These are phyloP conservation scores for Sprattus sprattus DNA, from an alignment of 2,113 vertebrate genomes.

Conservation along the genomic window DNA sequence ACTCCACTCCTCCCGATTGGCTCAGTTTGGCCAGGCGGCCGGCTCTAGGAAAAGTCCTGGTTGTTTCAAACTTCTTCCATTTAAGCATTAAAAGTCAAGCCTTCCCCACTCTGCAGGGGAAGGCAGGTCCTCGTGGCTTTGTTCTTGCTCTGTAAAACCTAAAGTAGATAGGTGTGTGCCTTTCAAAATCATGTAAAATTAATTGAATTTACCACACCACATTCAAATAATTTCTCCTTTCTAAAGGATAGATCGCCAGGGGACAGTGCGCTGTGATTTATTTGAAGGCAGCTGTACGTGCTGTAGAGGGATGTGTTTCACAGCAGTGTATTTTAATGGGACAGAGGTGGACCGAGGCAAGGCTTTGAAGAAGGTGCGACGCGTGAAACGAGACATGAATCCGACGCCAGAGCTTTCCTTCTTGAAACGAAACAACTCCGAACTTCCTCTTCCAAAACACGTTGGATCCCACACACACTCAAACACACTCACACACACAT, in stretches of 20 bases:
- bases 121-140: too few species aligned
- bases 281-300: neutral
- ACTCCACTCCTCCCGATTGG: too few species aligned
- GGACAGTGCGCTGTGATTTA: neutral
- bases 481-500: neutral
- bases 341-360: neutral
- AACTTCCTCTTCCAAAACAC: slow-evolving; percentile 7
- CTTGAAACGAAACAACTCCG: neutral
- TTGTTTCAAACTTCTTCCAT: too few species aligned
- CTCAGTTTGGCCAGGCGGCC: too few species aligned
- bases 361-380: slow-evolving; percentile 6
- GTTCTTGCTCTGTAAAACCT: too few species aligned
- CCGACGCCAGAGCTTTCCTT: neutral
- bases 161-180: too few species aligned
- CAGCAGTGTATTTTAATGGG: neutral
- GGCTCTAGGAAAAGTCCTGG: too few species aligned
- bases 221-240: neutral
- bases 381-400: slow-evolving; percentile 19
- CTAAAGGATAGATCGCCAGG: neutral
- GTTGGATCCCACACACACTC: slow-evolving; percentile 3
- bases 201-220: too few species aligned
- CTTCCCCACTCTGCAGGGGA: too few species aligned
- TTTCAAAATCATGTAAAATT: too few species aligned
- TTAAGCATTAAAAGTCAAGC: too few species aligned
- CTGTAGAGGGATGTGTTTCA: slow-evolving; percentile 22